These are phyloP conservation scores for Drosophila orosa DNA, from an alignment of 1,140 invertebrate species.

Conservation along the genomic window DNA sequence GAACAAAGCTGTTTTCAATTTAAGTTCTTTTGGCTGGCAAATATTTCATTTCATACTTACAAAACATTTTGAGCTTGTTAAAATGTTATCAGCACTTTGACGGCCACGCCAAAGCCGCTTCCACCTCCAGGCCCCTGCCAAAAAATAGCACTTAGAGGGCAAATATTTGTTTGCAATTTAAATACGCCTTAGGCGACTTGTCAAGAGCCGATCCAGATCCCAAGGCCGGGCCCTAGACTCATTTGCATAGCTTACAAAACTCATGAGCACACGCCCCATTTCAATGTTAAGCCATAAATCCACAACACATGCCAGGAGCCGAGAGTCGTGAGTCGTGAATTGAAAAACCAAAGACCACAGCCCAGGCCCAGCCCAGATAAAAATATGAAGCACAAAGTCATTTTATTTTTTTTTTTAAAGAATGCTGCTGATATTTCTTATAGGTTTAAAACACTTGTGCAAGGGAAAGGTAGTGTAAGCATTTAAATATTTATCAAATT, in stretches of 20 bases:
- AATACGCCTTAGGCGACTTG: constrained; percentile 62
- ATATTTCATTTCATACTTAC: constrained; percentile 50
- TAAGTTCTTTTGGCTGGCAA: constrained; percentile 45
- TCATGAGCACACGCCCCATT: constrained; percentile 47
- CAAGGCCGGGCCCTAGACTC: constrained; percentile 11
- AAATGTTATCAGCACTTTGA: constrained; percentile 45
- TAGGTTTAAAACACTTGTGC: not conserved
- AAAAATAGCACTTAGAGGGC: constrained; percentile 36
- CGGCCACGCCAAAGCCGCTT: constrained; percentile 14
- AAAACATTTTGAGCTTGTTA: constrained; percentile 55
- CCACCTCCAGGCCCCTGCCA: constrained; percentile 1
- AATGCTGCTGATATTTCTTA: not conserved
- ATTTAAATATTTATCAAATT: not conserved
- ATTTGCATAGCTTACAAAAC: constrained; percentile 63
- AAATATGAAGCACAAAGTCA: constrained; percentile 17
- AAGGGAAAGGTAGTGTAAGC: not conserved
- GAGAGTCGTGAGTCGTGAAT: constrained; percentile 26
- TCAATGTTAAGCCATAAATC: constrained; percentile 68
- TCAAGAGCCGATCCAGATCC: constrained; percentile 27
- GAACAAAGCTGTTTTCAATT: constrained; percentile 43
- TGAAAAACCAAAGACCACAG: constrained; percentile 31
- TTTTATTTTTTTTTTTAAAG: not conserved
- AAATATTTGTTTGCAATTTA: constrained; percentile 68
- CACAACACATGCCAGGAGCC: constrained; percentile 52
- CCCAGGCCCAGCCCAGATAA: not conserved